These are phyloP conservation scores for Aeoliscus strigatus DNA, from an alignment of 2,797 vertebrate genomes.

Conservation along the genomic window DNA sequence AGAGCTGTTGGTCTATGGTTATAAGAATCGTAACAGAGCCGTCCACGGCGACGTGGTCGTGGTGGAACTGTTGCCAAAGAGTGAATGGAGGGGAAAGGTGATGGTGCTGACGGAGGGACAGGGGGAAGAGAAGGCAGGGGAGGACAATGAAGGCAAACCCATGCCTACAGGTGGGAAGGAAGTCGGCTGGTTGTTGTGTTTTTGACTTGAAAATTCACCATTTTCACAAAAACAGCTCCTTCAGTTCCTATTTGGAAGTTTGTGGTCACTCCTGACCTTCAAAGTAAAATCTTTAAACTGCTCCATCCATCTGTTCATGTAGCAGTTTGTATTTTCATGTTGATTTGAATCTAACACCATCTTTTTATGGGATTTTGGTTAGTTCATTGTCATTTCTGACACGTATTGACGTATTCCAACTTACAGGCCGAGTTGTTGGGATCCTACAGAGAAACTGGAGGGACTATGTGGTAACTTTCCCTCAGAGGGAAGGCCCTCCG, in stretches of 20 bases:
- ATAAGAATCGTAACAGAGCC: conserved; percentile 85
- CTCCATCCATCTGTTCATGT: no score
- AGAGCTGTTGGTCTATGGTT: conserved; percentile 82
- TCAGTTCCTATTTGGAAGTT: no score
- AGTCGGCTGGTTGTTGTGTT: no score
- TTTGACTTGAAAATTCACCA: no score
- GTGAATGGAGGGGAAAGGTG: conserved; percentile 86
- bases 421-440: conserved; percentile 87
- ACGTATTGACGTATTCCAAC: conserved; percentile 4
- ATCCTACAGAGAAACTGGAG: conserved; percentile 94
- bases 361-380: no score
- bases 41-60: conserved; percentile 86
- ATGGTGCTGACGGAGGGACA: conserved; percentile 81
- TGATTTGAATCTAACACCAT: no score
- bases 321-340: no score
- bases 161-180: conserved; percentile 85
- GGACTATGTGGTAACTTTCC: conserved; percentile 94
- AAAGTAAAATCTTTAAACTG: no score
- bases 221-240: no score
- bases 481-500: conserved; percentile 81
- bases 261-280: no score
- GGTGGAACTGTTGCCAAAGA: conserved; percentile 81
- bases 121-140: conserved; percentile 74
- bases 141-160: conserved; percentile 75
- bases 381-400: no score